Percentiles rank a stretch among this genome's conserved stretches.
Evolutionary conservation across 1,140 invertebrate genomes (phyloP).

Genomic region (Magallana ariakensis): DNA sequence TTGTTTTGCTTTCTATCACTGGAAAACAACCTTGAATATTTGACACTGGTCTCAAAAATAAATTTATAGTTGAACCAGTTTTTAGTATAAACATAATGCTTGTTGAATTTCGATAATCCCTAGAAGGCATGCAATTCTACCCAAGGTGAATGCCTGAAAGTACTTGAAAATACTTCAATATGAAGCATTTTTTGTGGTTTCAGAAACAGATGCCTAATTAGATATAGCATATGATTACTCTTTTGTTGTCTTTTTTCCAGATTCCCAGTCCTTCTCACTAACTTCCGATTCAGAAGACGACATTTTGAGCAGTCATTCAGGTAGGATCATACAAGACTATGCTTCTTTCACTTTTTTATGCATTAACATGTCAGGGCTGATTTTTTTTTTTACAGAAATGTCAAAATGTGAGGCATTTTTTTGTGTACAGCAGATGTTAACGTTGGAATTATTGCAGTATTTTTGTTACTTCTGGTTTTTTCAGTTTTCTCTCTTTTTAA

Average conservation of each 20-base stretch:
- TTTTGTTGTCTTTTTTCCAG: slow-evolving; percentile 56
- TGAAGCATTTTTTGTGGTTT: no score
- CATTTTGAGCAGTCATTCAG: slow-evolving; percentile 53
- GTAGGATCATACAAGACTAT: slow-evolving; percentile 28
- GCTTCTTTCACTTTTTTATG: not conserved
- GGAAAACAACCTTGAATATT: no score
- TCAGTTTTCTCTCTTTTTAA: not conserved
- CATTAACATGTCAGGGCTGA: slow-evolving; percentile 10
- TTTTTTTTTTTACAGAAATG: not conserved
- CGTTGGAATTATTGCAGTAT: not conserved
- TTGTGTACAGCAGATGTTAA: slow-evolving; percentile 18
- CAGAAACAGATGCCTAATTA: no score
- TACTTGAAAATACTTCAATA: not conserved
- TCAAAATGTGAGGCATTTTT: not conserved
- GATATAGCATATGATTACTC: no score
- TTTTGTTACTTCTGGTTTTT: not conserved
- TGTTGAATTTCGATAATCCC: no score
- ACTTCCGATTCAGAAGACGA: slow-evolving; percentile 71
- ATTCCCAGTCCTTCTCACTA: slow-evolving; percentile 65
- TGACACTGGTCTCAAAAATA: no score
- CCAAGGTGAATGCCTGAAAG: not conserved
- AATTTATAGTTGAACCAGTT: no score
- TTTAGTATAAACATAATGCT: no score
- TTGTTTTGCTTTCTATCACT: no score
- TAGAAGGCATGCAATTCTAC: not conserved